A percentile compares a stretch with the other conserved stretches of the same genome.
These are phyloP conservation scores for Porites divaricata DNA, from an alignment of 92 coral and sea anemone species.

Conservation along the genomic window DNA sequence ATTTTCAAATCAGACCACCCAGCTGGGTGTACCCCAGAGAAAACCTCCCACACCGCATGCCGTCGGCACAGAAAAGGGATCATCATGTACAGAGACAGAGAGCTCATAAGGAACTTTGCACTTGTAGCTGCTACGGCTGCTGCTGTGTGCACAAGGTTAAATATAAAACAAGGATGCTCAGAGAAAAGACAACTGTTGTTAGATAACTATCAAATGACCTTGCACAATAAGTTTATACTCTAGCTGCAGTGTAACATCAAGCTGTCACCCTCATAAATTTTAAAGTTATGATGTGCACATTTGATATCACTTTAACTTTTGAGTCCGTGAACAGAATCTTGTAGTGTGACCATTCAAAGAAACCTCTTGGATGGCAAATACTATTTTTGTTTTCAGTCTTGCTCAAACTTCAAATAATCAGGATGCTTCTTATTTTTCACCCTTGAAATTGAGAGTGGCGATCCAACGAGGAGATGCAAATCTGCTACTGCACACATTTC, in stretches of 20 bases:
- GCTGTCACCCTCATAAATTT: background rate
- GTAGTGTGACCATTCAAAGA: too few species aligned
- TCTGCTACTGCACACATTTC: too few species aligned
- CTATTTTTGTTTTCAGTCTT: too few species aligned
- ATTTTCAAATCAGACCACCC: slow-evolving; percentile 49
- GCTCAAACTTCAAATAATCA: too few species aligned
- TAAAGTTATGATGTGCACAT: too few species aligned
- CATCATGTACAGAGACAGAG: slow-evolving; percentile 52
- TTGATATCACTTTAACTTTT: too few species aligned
- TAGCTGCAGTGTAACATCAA: background rate
- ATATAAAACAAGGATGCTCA: slow-evolving; percentile 37
- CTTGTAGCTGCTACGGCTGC: slow-evolving; percentile 28
- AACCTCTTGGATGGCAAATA: too few species aligned
- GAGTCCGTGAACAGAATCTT: too few species aligned
- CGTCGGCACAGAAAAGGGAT: slow-evolving; percentile 30
- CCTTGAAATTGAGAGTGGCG: too few species aligned
- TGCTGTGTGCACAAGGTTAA: slow-evolving; percentile 55
- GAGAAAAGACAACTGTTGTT: slow-evolving; percentile 11
- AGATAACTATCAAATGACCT: slow-evolving; percentile 39
- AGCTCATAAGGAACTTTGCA: slow-evolving; percentile 35
- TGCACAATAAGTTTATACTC: background rate
- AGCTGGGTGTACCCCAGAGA: slow-evolving; percentile 46
- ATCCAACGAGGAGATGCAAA: too few species aligned
- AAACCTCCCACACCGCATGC: slow-evolving; percentile 48
- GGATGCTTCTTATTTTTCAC: too few species aligned